Conservation (phyloP, 2,888 invertebrate genomes). For the Pecten maximus region DNA sequence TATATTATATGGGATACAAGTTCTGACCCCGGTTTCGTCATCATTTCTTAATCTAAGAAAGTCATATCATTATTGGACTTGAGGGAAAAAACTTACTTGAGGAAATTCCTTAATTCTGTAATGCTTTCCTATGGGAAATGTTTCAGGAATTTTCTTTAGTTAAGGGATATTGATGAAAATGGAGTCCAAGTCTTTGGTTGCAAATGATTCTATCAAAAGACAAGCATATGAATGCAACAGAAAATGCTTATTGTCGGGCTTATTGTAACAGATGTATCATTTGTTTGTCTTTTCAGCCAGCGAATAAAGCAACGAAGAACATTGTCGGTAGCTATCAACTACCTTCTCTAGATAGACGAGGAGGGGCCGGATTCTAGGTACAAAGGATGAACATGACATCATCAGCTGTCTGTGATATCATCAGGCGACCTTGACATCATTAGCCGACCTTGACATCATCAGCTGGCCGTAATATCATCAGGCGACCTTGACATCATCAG, state of each 20-base stretch:
- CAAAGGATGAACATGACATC: not conserved
- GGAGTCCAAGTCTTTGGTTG: no score
- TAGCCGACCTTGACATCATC: not conserved
- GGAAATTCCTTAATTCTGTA: no score
- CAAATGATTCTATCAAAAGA: not conserved
- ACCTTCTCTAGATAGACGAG: conserved; percentile 75
- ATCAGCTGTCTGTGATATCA: not conserved
- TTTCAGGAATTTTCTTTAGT: no score
- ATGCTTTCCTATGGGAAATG: no score
- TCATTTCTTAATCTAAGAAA: no score
- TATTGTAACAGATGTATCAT: not conserved
- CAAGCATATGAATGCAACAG: not conserved
- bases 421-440: not conserved
- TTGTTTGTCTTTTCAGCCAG: conserved; percentile 66
- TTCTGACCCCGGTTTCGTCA: no score
- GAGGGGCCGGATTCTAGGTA: conserved; percentile 69
- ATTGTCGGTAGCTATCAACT: conserved; percentile 76
- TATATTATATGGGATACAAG: no score
- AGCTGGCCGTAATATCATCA: not conserved
- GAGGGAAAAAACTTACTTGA: no score
- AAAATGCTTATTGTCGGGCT: not conserved
- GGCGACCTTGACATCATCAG: not conserved
- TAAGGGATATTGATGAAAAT: no score
- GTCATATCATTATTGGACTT: no score
- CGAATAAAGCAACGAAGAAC: conserved; percentile 72